Conservation (phyloP, 2,797 vertebrate genomes). For the Thamnophis elegans region DNA sequence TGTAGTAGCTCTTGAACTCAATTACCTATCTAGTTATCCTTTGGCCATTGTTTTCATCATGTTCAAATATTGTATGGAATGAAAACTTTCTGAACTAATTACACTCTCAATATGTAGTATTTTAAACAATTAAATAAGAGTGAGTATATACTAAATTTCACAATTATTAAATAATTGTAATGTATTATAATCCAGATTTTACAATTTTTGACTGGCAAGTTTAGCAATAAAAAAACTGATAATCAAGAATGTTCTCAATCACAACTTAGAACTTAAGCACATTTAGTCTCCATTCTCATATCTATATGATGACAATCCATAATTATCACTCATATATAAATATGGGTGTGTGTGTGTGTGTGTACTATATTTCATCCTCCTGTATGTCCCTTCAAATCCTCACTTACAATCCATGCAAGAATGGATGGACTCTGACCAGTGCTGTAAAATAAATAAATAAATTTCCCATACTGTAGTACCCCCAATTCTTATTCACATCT, state of each 20-base stretch:
- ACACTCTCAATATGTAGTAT: not conserved
- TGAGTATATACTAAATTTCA: not conserved
- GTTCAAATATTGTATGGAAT: not conserved
- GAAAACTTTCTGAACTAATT: not conserved
- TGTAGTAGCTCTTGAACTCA: not conserved
- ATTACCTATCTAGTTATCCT: not conserved
- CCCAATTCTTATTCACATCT: slow-evolving; percentile 24
- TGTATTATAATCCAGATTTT: not conserved
- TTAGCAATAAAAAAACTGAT: not conserved
- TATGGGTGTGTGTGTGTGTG: too few species aligned
- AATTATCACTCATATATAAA: too few species aligned
- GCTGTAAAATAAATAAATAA: not conserved
- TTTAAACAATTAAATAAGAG: not conserved
- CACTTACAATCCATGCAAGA: not conserved
- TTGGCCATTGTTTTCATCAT: not conserved
- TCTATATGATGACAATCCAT: too few species aligned
- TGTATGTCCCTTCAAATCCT: not conserved
- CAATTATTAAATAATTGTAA: not conserved
- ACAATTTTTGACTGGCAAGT: not conserved
- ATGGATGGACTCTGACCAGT: not conserved
- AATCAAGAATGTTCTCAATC: not conserved
- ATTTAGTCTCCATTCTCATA: not conserved
- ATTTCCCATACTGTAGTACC: not conserved
- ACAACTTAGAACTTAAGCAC: not conserved
- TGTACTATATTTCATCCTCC: too few species aligned